These are phyloP conservation scores for Gracilinanus agilis DNA, from an alignment of 2,113 vertebrate genomes.

Conservation along the genomic window DNA sequence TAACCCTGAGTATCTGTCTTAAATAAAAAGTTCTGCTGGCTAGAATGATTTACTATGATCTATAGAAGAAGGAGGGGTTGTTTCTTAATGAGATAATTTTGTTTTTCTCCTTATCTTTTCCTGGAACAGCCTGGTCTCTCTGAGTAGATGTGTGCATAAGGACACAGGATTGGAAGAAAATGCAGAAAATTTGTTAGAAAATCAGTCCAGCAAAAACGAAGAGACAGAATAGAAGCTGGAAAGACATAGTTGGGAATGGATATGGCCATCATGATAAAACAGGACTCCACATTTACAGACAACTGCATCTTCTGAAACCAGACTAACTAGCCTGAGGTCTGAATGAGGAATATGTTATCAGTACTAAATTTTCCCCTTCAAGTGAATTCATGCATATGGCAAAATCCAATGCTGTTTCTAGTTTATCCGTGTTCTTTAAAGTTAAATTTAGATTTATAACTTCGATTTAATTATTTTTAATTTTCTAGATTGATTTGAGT, in stretches of 20 bases:
- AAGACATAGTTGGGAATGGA: too few relatives aligned
- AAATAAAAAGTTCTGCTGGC: not conserved
- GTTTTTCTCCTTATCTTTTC: too few relatives aligned
- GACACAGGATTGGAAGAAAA: too few relatives aligned
- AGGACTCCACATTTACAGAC: too few relatives aligned
- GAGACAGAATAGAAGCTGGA: too few relatives aligned
- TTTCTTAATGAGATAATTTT: not conserved
- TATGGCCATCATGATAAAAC: too few relatives aligned
- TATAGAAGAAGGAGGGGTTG: not conserved
- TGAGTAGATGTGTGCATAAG: too few relatives aligned
- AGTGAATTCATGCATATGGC: not conserved
- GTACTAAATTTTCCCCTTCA: not conserved
- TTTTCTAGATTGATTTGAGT: not conserved
- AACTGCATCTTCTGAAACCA: too few relatives aligned
- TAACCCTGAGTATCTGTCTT: not conserved
- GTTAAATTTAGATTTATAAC: not conserved
- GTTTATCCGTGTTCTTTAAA: not conserved
- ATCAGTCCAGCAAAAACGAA: too few relatives aligned
- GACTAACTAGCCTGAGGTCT: not conserved
- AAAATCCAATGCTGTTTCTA: not conserved
- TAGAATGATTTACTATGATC: not conserved
- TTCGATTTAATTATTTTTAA: not conserved
- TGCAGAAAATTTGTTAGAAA: too few relatives aligned
- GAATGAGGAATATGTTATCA: not conserved
- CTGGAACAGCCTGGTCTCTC: too few relatives aligned